phyloP scores from a whole-genome alignment of 2,888 invertebrate genomes.

The Artemia sp. region DNA sequence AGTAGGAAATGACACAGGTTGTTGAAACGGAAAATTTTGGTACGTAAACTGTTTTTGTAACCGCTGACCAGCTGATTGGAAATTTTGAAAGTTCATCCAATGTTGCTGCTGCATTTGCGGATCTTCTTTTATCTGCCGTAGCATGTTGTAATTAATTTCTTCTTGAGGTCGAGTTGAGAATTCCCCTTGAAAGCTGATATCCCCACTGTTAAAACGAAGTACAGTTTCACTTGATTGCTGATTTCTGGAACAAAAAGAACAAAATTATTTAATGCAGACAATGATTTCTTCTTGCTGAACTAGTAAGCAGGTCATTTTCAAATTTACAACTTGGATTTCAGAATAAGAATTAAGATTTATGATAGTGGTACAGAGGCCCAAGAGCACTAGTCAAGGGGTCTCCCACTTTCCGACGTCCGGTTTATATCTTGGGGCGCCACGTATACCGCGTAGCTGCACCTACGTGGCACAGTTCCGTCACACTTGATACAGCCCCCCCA shows the following conservation, averaged over 20 bases:
- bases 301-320: constrained; percentile 24
- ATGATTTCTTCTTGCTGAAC: constrained; percentile 19
- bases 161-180: neutral
- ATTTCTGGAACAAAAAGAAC: neutral
- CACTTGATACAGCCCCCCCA: too few relatives aligned
- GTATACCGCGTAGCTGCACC: too few relatives aligned
- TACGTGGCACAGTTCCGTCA: too few relatives aligned
- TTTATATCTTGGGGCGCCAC: too few relatives aligned
- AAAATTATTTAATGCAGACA: neutral
- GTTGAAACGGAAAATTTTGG: constrained; percentile 6
- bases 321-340: too few relatives aligned
- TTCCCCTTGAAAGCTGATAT: neutral
- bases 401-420: too few relatives aligned
- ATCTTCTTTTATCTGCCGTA: constrained; percentile 2
- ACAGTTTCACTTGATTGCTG: neutral
- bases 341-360: too few relatives aligned
- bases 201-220: constrained; percentile 1
- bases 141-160: neutral
- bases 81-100: constrained; percentile 3
- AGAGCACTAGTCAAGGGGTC: too few relatives aligned
- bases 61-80: constrained; percentile 7
- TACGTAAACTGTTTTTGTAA: constrained; percentile 5
- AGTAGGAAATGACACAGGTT: constrained; percentile 5
- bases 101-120: neutral
- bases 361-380: too few relatives aligned